Base-by-base conservation (phyloP, 2,113 vertebrate species). In the Anas platyrhynchos region DNA sequence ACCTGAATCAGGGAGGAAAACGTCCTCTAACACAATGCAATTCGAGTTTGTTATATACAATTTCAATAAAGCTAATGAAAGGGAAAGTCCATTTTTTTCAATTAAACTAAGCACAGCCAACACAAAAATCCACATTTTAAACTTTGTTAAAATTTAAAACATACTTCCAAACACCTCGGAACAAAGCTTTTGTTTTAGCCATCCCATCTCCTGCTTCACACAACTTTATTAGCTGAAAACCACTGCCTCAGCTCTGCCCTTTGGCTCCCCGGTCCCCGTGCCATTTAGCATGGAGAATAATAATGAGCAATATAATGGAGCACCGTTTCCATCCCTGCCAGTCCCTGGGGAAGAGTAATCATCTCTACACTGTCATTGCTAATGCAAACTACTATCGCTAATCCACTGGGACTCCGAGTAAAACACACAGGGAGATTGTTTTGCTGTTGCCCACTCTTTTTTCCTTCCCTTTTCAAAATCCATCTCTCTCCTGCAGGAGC, bases 181-280 rank as follows among this genome's bases (percentile, higher is more conserved):
- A 88, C 81, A 89, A 89, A 76, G 86, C 84, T 91, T 94, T 88
- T 16, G 0, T 82, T 85, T 91, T 68, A 96, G 84, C 86, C 78
- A 92, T 17, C 77, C 65, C 84, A 67, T 84, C 93, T 94, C 56
- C 87, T 15, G 88, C 91, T 83, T 77, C 48, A 63, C 85, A 89
- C 77, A 95, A 95, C 84, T 97, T 95, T 79, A 91, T 63, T 86
- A 93, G 59, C 77, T 97, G 91, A 96, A 96, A 97, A 91, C 36
- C 69, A 68, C 52, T 12, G 92, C 94, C 94, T 94, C 77, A 84
- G 23, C 74, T 79, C 91, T 91, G 62, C 61, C 95, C 72, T 94
- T 96, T 88, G 93, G 80, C 89, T 95, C 77, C 38, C 65, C 84
- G 90, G 88, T 65, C 89, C 58, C 91, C 5, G 75, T 27, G 78